Conservation (phyloP, 2,888 invertebrate species). For the Laothoe populi region DNA sequence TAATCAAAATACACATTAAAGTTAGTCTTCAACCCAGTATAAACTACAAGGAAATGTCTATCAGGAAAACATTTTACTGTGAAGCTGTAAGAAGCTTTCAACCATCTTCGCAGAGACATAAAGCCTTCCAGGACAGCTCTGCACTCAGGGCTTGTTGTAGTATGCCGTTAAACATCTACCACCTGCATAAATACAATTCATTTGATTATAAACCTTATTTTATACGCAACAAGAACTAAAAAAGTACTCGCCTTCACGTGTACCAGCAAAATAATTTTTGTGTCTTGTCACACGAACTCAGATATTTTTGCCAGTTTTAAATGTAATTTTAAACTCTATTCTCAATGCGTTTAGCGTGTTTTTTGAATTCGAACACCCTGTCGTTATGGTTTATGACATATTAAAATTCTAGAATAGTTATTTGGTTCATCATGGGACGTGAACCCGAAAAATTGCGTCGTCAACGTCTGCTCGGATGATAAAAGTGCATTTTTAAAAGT, state of each 20-base stretch:
- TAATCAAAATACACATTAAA: background rate
- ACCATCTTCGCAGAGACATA: constrained; percentile 68
- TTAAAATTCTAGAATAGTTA: constrained; percentile 61
- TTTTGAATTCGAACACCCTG: background rate
- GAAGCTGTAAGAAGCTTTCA: constrained; percentile 73
- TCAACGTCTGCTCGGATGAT: constrained; percentile 46
- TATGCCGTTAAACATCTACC: constrained; percentile 42
- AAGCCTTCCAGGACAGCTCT: constrained; percentile 71
- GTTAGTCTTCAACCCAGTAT: constrained; percentile 31
- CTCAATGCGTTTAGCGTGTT: constrained; percentile 22
- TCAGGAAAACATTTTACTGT: constrained; percentile 70
- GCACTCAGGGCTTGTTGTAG: constrained; percentile 67
- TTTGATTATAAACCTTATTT: constrained; percentile 49
- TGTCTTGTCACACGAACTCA: constrained; percentile 45
- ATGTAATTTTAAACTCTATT: constrained; percentile 44
- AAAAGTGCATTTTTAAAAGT: constrained; percentile 34
- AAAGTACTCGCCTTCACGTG: constrained; percentile 26
- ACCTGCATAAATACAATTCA: constrained; percentile 30
- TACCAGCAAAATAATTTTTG: constrained; percentile 35
- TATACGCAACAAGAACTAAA: constrained; percentile 33
- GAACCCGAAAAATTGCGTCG: constrained; percentile 52
- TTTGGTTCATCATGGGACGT: constrained; percentile 55
- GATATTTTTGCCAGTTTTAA: constrained; percentile 39
- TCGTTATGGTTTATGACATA: constrained; percentile 63
- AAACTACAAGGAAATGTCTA: constrained; percentile 39